Evolutionary conservation across 1,140 invertebrate genomes (phyloP).

Genomic region (Lamellibrachia luymesi): DNA sequence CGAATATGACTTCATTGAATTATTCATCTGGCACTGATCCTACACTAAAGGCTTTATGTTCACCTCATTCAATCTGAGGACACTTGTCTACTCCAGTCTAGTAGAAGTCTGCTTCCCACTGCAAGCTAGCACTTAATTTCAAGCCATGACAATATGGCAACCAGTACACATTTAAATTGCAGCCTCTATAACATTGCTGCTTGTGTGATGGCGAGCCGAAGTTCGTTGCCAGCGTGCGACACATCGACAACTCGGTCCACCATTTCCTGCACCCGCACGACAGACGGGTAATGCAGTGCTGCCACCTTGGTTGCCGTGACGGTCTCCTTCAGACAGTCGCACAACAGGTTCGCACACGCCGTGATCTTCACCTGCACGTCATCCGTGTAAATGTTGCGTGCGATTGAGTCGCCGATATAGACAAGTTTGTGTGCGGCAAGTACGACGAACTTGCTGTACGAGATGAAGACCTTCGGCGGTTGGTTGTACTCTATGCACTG

Average conservation of each 20-base stretch:
- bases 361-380: conserved; percentile 71
- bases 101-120: neutral
- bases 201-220: conserved; percentile 67
- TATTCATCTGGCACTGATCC: neutral
- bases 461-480: conserved; percentile 88
- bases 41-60: neutral
- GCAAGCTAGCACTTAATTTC: neutral
- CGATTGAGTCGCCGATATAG: conserved; percentile 88
- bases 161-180: neutral
- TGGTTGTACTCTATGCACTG: conserved; percentile 87
- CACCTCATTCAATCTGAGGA: neutral
- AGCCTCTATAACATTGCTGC: conserved; percentile 37
- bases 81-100: neutral
- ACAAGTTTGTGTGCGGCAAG: conserved; percentile 88
- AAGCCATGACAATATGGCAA: neutral
- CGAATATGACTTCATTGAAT: neutral
- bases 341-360: conserved; percentile 78
- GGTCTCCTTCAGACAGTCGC: conserved; percentile 77
- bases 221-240: conserved; percentile 72
- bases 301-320: conserved; percentile 86
- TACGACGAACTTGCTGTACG: conserved; percentile 90
- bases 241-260: conserved; percentile 83
- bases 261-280: conserved; percentile 88
- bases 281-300: conserved; percentile 85
- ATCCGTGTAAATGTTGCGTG: conserved; percentile 70